Percentiles rank a stretch among this genome's conserved stretches.
Evolutionary conservation across 2,888 invertebrate genomes (phyloP).

Genomic region (Troides oblongomaculatus): DNA sequence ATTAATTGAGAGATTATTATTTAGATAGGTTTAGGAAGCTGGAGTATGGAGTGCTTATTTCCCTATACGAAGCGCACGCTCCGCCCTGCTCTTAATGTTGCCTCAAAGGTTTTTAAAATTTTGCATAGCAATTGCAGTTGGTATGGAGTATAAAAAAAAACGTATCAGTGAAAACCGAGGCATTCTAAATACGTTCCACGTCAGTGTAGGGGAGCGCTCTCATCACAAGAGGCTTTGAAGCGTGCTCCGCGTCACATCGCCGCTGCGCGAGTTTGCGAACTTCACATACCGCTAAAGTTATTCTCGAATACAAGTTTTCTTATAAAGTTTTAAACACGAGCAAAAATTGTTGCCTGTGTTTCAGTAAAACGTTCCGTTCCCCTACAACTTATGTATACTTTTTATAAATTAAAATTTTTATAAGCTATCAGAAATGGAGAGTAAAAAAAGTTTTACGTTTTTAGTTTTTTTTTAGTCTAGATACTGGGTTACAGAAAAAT

Average conservation of each 20-base stretch:
- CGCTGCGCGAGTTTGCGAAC: constrained; percentile 3
- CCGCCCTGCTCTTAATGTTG: too few species aligned
- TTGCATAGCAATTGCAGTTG: neutral
- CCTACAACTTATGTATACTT: too few species aligned
- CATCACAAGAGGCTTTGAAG: constrained; percentile 21
- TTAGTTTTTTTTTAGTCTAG: too few species aligned
- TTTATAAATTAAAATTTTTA: too few species aligned
- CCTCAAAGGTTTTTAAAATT: neutral
- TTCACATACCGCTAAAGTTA: constrained; percentile 9
- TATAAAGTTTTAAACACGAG: constrained; percentile 10
- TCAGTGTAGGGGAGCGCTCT: constrained; percentile 22
- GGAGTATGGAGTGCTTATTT: too few species aligned
- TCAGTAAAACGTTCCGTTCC: constrained; percentile 1
- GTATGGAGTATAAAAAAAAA: neutral
- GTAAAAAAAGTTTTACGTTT: too few species aligned
- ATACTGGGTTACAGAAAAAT: too few species aligned
- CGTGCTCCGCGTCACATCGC: constrained; percentile 14
- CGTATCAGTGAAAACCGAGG: neutral
- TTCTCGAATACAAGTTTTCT: constrained; percentile 10
- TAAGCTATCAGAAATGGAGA: too few species aligned
- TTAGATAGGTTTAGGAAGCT: too few species aligned
- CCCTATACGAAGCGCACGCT: too few species aligned
- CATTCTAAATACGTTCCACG: constrained; percentile 13
- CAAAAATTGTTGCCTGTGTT: neutral
- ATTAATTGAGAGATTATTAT: too few species aligned